These are phyloP conservation scores for Biston stratarius DNA, from an alignment of 2,888 invertebrate species.

Conservation along the genomic window DNA sequence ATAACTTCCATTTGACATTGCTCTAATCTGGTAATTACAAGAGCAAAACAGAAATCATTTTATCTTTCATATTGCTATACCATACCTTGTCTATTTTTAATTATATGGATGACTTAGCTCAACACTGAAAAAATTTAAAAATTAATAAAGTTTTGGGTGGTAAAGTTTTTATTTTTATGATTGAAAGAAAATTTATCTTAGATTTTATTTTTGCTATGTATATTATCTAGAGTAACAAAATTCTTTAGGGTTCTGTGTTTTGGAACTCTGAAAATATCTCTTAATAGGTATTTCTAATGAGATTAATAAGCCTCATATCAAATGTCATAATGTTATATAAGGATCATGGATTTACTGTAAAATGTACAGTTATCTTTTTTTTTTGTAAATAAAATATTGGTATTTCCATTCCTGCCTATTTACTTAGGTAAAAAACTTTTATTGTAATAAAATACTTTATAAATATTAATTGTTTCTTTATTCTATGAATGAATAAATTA, in stretches of 20 bases:
- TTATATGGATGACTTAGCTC: background rate
- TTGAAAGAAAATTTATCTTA: background rate
- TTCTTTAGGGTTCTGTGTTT: background rate
- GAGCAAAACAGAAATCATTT: too few relatives aligned
- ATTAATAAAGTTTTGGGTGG: constrained; percentile 6
- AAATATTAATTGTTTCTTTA: background rate
- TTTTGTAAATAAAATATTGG: constrained; percentile 25
- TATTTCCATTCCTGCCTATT: constrained; percentile 27
- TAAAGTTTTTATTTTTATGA: background rate
- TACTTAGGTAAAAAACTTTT: constrained; percentile 19
- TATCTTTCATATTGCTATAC: too few relatives aligned
- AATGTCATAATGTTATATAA: background rate
- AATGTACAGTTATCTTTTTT: constrained; percentile 1
- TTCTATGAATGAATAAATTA: background rate
- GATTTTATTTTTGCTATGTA: background rate
- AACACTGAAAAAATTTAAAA: background rate
- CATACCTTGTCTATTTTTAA: too few relatives aligned
- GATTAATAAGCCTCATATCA: background rate
- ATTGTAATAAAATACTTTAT: constrained; percentile 13
- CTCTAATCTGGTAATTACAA: too few relatives aligned
- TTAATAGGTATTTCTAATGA: too few relatives aligned
- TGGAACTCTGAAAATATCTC: background rate
- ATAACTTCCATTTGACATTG: too few relatives aligned
- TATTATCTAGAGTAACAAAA: background rate
- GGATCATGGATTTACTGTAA: background rate